These are phyloP conservation scores for Platyrinchus mystaceus DNA, from an alignment of 2,797 vertebrate species.

Conservation along the genomic window DNA sequence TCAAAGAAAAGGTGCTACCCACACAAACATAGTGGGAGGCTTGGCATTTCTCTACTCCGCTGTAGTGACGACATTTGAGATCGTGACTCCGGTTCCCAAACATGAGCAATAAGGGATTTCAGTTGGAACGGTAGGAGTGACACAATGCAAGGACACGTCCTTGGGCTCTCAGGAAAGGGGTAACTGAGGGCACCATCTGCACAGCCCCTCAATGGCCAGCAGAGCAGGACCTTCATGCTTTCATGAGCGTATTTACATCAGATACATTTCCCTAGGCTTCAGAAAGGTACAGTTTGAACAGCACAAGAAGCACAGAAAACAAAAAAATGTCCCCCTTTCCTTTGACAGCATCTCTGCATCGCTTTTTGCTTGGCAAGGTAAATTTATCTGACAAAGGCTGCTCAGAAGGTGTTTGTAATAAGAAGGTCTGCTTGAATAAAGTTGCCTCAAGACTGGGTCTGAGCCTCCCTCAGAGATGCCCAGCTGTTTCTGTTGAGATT, in stretches of 20 bases:
- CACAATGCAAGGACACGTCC: neutral
- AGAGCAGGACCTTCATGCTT: fast-evolving
- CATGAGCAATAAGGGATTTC: slow-evolving; percentile 33
- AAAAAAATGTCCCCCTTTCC: neutral
- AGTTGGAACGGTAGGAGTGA: neutral
- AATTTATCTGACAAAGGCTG: neutral
- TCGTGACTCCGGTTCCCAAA: slow-evolving; percentile 41
- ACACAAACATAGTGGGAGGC: slow-evolving; percentile 42
- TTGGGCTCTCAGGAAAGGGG: neutral
- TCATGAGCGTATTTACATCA: neutral
- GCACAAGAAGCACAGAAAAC: neutral
- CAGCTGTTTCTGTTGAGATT: neutral
- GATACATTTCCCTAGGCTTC: neutral
- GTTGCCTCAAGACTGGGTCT: neutral
- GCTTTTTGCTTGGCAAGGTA: neutral
- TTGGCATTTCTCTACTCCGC: slow-evolving; percentile 31
- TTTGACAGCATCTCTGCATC: neutral
- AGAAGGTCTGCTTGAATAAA: neutral
- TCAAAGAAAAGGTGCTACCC: slow-evolving; percentile 47
- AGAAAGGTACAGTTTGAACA: neutral
- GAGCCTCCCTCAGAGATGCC: neutral
- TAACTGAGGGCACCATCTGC: neutral
- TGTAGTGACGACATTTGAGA: slow-evolving; percentile 21
- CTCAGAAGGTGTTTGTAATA: neutral
- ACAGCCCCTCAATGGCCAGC: neutral